phyloP scores from a whole-genome alignment of 2,113 vertebrate genomes.

The Stigmatopora argus region DNA sequence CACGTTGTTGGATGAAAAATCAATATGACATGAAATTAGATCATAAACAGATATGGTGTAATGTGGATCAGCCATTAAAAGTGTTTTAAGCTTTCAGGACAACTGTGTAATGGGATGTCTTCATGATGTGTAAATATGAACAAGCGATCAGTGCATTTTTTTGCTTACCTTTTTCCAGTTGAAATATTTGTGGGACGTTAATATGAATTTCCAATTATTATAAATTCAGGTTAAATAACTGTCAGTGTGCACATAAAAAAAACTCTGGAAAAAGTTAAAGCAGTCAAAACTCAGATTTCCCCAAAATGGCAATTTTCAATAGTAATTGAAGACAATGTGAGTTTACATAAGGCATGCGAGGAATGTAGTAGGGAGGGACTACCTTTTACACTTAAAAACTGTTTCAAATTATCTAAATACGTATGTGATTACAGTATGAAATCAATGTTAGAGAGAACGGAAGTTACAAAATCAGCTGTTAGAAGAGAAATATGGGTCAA shows the following conservation, averaged over 20 bases:
- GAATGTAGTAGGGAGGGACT: too few relatives aligned
- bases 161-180: neutral
- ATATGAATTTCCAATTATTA: neutral
- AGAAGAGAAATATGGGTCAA: neutral
- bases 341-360: too few relatives aligned
- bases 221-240: too few relatives aligned
- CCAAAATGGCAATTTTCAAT: neutral
- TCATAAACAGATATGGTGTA: conserved; percentile 53
- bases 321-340: neutral
- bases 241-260: too few relatives aligned
- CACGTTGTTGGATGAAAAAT: conserved; percentile 39
- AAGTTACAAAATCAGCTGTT: neutral
- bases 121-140: conserved; percentile 38
- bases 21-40: conserved; percentile 64
- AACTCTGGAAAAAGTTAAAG: neutral
- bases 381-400: too few relatives aligned
- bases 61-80: conserved; percentile 44
- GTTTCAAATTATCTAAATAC: too few relatives aligned
- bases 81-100: neutral
- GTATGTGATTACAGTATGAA: too few relatives aligned
- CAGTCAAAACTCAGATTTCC: neutral
- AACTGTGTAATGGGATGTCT: conserved; percentile 23
- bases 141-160: conserved; percentile 6
- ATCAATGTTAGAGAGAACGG: too few relatives aligned
- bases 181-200: neutral